phyloP scores from a whole-genome alignment of 2,113 vertebrate genomes.

The Gadus macrocephalus region DNA sequence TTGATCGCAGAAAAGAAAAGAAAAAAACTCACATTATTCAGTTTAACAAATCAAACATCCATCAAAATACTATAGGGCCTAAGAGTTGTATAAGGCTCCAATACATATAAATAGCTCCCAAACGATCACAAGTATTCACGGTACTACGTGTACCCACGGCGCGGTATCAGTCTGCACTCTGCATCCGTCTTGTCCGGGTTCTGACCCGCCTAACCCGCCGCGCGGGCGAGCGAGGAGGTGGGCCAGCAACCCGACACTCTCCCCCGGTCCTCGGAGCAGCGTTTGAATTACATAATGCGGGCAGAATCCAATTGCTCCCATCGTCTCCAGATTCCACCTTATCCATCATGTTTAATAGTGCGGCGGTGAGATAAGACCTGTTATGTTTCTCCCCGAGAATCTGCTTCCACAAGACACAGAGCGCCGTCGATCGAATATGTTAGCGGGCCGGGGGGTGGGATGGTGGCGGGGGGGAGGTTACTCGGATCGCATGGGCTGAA shows the following conservation, averaged over 20 bases:
- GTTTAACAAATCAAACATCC: too few relatives aligned
- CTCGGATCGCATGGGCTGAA: slow-evolving; percentile 24
- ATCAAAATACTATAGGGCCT: too few relatives aligned
- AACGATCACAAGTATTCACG: too few relatives aligned
- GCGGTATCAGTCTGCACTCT: slow-evolving; percentile 12
- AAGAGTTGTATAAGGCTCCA: too few relatives aligned
- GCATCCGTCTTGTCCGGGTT: slow-evolving; percentile 29
- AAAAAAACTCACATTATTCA: too few relatives aligned
- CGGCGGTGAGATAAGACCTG: slow-evolving; percentile 69
- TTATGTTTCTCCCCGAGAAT: slow-evolving; percentile 71
- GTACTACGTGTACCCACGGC: neutral
- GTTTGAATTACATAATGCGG: slow-evolving; percentile 73
- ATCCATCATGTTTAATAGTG: slow-evolving; percentile 80
- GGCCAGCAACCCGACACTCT: slow-evolving; percentile 59
- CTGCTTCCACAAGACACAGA: slow-evolving; percentile 65
- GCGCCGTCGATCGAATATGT: slow-evolving; percentile 49
- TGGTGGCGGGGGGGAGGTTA: slow-evolving; percentile 14
- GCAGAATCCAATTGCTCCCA: slow-evolving; percentile 75
- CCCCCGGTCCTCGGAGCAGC: slow-evolving; percentile 53
- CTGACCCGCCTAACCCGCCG: slow-evolving; percentile 46
- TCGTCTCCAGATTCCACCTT: slow-evolving; percentile 63
- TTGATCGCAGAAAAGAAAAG: neutral
- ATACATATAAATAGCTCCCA: too few relatives aligned
- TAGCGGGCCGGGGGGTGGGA: slow-evolving; percentile 17
- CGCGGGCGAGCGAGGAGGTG: slow-evolving; percentile 34